Evolutionary conservation across 2,113 vertebrate genomes (phyloP).

Genomic region (Notothenia coriiceps): DNA sequence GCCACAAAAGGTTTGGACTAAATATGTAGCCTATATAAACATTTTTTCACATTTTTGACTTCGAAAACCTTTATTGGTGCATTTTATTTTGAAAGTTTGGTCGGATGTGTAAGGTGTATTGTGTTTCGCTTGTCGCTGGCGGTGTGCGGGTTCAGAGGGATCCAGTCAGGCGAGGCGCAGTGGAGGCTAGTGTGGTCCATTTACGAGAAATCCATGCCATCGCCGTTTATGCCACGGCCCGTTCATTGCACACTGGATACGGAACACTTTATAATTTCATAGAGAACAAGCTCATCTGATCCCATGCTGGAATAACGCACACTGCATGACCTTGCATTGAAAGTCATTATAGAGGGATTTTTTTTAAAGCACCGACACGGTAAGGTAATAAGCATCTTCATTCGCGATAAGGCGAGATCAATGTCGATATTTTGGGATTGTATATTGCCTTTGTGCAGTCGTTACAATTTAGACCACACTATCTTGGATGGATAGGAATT

Average conservation of each 20-base stretch:
- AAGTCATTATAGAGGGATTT: conserved; percentile 71
- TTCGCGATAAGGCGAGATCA: conserved; percentile 15
- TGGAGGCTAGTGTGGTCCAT: conserved; percentile 51
- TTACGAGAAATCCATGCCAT: conserved; percentile 45
- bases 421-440: background rate
- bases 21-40: too few relatives aligned
- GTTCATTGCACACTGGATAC: conserved; percentile 2
- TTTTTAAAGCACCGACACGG: conserved; percentile 69
- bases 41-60: background rate
- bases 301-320: background rate
- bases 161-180: conserved; percentile 44
- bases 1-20: too few relatives aligned
- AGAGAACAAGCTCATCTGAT: background rate
- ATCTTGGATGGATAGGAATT: background rate
- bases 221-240: conserved; percentile 21
- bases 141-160: conserved; percentile 25
- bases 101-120: background rate
- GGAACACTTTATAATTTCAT: background rate
- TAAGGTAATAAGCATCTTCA: conserved; percentile 74
- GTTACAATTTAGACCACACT: background rate
- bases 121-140: background rate
- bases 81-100: conserved; percentile 44
- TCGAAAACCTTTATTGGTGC: fast-evolving
- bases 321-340: conserved; percentile 76
- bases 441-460: background rate